phyloP scores from a whole-genome alignment of 2,797 vertebrate species.

The Ctenosaura bakeri region DNA sequence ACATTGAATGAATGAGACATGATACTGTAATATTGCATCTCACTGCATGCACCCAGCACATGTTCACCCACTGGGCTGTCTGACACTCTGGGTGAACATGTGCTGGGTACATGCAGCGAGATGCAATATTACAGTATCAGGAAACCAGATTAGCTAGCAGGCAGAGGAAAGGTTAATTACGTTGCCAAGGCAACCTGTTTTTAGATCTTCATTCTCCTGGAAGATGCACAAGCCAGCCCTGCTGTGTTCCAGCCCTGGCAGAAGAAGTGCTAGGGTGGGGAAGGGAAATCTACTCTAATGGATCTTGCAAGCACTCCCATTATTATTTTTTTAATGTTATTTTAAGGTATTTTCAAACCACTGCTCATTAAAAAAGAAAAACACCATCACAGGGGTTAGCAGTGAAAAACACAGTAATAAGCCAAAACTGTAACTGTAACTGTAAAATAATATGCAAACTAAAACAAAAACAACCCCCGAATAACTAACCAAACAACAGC shows the following conservation, averaged over 20 bases:
- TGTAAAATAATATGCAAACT: background rate
- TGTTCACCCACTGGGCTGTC: background rate
- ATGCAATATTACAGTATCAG: background rate
- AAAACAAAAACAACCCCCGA: background rate
- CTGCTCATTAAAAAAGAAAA: background rate
- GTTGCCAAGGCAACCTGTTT: conserved; percentile 37
- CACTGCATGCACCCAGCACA: background rate
- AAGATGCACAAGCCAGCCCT: background rate
- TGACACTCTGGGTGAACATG: background rate
- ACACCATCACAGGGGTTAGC: background rate
- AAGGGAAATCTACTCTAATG: background rate
- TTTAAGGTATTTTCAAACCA: background rate
- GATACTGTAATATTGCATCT: background rate
- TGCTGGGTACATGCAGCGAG: background rate
- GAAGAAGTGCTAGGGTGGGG: no score
- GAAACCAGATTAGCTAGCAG: conserved; percentile 16
- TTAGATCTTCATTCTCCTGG: background rate
- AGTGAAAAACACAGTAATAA: background rate
- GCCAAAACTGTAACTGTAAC: background rate
- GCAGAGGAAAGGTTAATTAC: conserved; percentile 29
- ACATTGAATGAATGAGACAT: no score
- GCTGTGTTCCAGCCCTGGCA: background rate
- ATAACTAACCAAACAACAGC: background rate
- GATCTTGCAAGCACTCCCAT: background rate
- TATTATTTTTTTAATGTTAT: background rate